Evolutionary conservation across 2,113 vertebrate species (phyloP), one percentile per base, ranked within the genome.

Genomic region (Daphoenositta chrysoptera): DNA sequence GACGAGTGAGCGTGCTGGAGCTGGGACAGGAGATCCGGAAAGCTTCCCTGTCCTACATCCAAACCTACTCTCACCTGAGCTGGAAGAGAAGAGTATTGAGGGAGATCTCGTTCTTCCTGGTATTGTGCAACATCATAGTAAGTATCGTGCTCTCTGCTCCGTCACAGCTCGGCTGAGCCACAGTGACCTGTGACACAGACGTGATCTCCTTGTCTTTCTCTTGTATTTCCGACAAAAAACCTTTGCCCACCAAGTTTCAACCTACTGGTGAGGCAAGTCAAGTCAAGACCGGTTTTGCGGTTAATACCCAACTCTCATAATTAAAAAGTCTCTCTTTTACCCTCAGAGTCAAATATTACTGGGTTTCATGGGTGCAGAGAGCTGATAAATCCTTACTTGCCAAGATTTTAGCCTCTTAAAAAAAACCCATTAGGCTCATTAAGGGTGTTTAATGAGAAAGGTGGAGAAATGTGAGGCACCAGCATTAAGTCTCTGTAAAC

Each of bases 41-140:
- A 63, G 97, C 53, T 54, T 98, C 98, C 0, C 13, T 89, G 31
- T 97, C 97, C 81, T 98, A 98, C 17, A 94, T 97, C 44, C 97
- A 97, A 2, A 96, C 56, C 61, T 97, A 97, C 65, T 96, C 92
- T 26, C 96, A 94, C 64, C 95, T 98, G 37, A 90, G 91, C 47
- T 98, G 98, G 98, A 98, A 97, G 87, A 98, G 98, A 77, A 98
- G 89, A 95, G 95, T 76, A 1, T 97, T 98, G 31, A 98, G 97
- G 78, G 99, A 99, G 94, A 98, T 99, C 97, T 98, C 98, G 0
- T 97, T 98, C 48, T 99, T 99, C 96, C 97, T 99, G 76, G 98
- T 99, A 92, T 95, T 99, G 39, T 98, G 98, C 23, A 99, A 99
- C 30, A 94, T 99, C 90, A 99, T 98, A 83, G 99, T 99, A 96